phyloP scores from a whole-genome alignment of 2,113 vertebrate genomes.

The Ceyx margarethae region DNA sequence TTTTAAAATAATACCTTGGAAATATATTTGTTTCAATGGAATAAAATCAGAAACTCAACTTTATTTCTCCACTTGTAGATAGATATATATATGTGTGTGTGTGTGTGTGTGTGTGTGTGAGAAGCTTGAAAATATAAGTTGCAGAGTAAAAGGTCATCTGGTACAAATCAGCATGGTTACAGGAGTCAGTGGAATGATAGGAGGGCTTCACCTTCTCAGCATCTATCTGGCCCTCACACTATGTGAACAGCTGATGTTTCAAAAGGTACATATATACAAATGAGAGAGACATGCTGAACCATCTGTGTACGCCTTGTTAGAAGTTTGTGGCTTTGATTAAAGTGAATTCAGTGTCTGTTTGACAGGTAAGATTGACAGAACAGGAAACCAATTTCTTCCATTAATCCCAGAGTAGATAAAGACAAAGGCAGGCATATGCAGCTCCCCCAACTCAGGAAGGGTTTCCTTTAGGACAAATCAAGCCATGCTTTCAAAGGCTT shows the following conservation, averaged over 20 bases:
- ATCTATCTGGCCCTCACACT: neutral
- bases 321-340: constrained; percentile 34
- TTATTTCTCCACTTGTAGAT: neutral
- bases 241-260: neutral
- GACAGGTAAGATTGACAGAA: constrained; percentile 41
- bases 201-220: neutral
- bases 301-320: neutral
- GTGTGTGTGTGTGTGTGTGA: neutral
- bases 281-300: neutral
- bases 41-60: neutral
- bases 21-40: neutral
- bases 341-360: neutral
- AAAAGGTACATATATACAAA: neutral
- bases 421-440: neutral
- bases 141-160: neutral
- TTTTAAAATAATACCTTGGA: neutral
- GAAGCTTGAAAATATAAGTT: neutral
- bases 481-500: constrained; percentile 32
- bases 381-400: constrained; percentile 19
- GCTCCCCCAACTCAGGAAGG: neutral
- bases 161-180: neutral
- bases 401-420: constrained; percentile 35
- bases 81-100: too few species aligned
- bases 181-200: neutral
- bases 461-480: neutral